Evolutionary conservation across 2,888 invertebrate genomes (phyloP), one percentile per base, ranked within the genome.

Genomic region (Drosophila subquinaria): DNA sequence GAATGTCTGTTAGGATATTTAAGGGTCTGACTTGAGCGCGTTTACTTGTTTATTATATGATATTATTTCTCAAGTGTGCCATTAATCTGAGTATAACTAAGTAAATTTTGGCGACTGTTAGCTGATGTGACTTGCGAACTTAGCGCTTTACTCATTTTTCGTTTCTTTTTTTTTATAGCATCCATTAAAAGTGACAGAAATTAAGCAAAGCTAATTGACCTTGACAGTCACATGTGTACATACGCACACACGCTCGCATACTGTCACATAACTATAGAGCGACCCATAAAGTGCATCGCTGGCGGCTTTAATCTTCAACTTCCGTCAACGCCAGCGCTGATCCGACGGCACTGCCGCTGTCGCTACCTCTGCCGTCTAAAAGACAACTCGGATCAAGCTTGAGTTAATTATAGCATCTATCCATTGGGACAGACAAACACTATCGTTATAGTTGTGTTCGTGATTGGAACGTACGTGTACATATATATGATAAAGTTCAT

Each of bases 171-270:
- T 43, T 60, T 47, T 55, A 47, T 56, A 9, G 42, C 56, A 60
- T 65, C 45, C 61, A 67, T 69, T 71, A 65, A 79, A 75, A 74
- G 57, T 73, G 81, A 80, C 70, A 76, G 67, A 79, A 81, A 76
- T 81, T 88, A 63, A 76, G 59, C 79, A 75, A 48, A 75, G 57
- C 79, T 88, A 88, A 88, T 85, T 88, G 85, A 82, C 82, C 82
- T 76, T 85, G 82, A 70, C 69, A 63, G 69, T 50, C 51, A 36
- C 56, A 67, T 64, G 67, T 64, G 64, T 36, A 52, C 67, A 64
- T 36, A 52, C 50, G 27, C 70, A 48, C 62, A 73, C 35, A 40
- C 38, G 5, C 36, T 4, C 36, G 11, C 36, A 38, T 38, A 38
- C 38, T n/a, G 8, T 38, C n/a, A 55, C 53, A 68, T 57, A 59